phyloP scores from a whole-genome alignment of 2,888 invertebrate genomes.

The Drosophila mimica region DNA sequence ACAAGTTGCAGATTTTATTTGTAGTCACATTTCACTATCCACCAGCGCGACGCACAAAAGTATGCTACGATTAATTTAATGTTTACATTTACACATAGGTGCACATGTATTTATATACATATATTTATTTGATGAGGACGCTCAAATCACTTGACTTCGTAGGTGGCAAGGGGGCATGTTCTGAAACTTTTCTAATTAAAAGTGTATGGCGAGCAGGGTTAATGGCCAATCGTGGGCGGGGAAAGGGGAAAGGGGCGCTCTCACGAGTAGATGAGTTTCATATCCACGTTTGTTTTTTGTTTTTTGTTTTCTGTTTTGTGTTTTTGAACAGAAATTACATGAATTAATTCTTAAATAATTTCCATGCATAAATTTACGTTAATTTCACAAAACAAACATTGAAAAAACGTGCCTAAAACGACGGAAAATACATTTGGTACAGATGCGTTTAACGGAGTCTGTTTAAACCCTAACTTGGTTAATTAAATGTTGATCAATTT shows the following conservation, averaged over 20 bases:
- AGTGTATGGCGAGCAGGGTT: constrained; percentile 62
- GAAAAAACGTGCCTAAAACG: constrained; percentile 30
- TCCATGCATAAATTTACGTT: constrained; percentile 71
- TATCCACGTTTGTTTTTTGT: background rate
- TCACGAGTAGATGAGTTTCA: constrained; percentile 4
- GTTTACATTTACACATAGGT: constrained; percentile 12
- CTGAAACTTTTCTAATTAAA: constrained; percentile 77
- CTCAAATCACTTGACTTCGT: constrained; percentile 14
- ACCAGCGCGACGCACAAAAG: constrained; percentile 47
- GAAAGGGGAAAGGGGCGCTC: background rate
- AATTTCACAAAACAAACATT: constrained; percentile 31
- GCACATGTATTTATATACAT: constrained; percentile 16
- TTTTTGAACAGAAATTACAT: constrained; percentile 69
- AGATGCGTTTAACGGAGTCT: background rate
- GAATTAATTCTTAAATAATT: constrained; percentile 70
- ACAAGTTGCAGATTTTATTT: constrained; percentile 39
- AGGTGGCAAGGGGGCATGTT: constrained; percentile 8
- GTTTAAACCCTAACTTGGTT: constrained; percentile 18
- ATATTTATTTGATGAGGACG: constrained; percentile 25
- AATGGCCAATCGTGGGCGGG: constrained; percentile 21
- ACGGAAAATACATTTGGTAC: constrained; percentile 4
- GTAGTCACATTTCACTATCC: constrained; percentile 22
- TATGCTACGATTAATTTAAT: constrained; percentile 51
- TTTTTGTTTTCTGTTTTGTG: constrained; percentile 7
- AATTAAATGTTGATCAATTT: constrained; percentile 44